These are phyloP conservation scores for Coregonus suidteri DNA, from an alignment of 2,797 vertebrate genomes.

Conservation along the genomic window DNA sequence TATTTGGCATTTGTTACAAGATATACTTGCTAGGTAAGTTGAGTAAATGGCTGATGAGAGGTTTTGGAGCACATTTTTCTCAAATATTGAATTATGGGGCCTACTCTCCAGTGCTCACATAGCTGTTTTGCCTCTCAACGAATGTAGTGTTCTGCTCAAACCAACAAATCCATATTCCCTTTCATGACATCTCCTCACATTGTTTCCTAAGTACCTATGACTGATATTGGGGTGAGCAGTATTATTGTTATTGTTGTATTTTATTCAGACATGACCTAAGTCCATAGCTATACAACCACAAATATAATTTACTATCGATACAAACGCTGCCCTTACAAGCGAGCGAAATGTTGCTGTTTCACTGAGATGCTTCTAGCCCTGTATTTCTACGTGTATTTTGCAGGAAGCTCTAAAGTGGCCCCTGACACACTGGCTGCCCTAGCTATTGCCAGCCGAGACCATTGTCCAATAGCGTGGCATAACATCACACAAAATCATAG, in stretches of 20 bases:
- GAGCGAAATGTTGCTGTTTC: slow-evolving; percentile 57
- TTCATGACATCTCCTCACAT: slow-evolving; percentile 67
- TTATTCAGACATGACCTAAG: slow-evolving; percentile 59
- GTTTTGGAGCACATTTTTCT: slow-evolving; percentile 58
- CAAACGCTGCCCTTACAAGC: slow-evolving; percentile 55
- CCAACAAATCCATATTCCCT: slow-evolving; percentile 57
- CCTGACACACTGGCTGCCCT: slow-evolving; percentile 43
- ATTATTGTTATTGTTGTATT: slow-evolving; percentile 31
- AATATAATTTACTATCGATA: slow-evolving; percentile 57
- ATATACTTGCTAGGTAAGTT: slow-evolving; percentile 50
- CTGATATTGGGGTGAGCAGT: slow-evolving; percentile 55
- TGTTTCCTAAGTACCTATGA: slow-evolving; percentile 61
- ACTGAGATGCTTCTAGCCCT: slow-evolving; percentile 71
- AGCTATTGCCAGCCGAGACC: slow-evolving; percentile 50
- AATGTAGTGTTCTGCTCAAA: slow-evolving; percentile 56
- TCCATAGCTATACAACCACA: slow-evolving; percentile 54
- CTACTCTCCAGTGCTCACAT: slow-evolving; percentile 36
- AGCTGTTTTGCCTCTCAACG: slow-evolving; percentile 38
- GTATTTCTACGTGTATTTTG: slow-evolving; percentile 66
- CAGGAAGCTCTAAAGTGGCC: slow-evolving; percentile 65
- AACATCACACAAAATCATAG: slow-evolving; percentile 57
- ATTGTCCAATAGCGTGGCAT: slow-evolving; percentile 62
- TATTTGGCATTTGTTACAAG: slow-evolving; percentile 77
- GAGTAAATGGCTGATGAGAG: slow-evolving; percentile 63
- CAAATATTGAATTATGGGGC: slow-evolving; percentile 56